Conservation (phyloP, 1,140 invertebrate species). For the Leptinotarsa lineolata region DNA sequence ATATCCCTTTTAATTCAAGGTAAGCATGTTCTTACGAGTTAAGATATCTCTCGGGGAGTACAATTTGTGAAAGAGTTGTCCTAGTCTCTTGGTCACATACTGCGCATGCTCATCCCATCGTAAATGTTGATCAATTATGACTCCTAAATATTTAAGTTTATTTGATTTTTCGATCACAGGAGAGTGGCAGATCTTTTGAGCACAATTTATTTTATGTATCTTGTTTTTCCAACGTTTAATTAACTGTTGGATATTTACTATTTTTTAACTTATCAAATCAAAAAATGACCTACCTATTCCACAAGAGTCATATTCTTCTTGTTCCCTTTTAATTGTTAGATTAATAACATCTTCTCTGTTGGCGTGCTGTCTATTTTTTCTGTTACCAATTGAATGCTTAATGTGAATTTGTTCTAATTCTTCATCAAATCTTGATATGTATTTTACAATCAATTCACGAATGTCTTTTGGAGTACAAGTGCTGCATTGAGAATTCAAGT, state of each 20-base stretch:
- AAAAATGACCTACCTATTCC: conserved; percentile 64
- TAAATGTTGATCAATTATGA: too few relatives aligned
- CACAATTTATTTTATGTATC: too few relatives aligned
- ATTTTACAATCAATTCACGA: conserved; percentile 62
- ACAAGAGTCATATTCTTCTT: conserved; percentile 71
- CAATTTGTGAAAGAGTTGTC: too few relatives aligned
- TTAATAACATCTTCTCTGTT: conserved; percentile 74
- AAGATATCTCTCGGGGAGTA: too few relatives aligned
- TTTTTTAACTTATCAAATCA: neutral
- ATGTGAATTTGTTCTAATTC: conserved; percentile 76
- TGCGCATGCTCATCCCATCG: too few relatives aligned
- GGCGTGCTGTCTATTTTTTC: conserved; percentile 74
- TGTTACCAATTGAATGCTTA: conserved; percentile 72
- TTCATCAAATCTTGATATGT: conserved; percentile 70
- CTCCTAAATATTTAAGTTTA: too few relatives aligned
- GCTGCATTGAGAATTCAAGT: conserved; percentile 60
- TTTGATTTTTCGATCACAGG: too few relatives aligned
- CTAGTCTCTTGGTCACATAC: too few relatives aligned
- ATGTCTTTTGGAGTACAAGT: conserved; percentile 64
- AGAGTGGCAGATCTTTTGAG: too few relatives aligned
- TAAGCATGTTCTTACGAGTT: too few relatives aligned
- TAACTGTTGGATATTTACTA: neutral
- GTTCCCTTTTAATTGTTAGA: conserved; percentile 71
- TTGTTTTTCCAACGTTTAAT: too few relatives aligned
- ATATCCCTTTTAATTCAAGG: too few relatives aligned